Percentiles rank a stretch among this genome's conserved stretches.
Conservation (phyloP, 2,797 vertebrate genomes). For the Phataginus tricuspis region DNA sequence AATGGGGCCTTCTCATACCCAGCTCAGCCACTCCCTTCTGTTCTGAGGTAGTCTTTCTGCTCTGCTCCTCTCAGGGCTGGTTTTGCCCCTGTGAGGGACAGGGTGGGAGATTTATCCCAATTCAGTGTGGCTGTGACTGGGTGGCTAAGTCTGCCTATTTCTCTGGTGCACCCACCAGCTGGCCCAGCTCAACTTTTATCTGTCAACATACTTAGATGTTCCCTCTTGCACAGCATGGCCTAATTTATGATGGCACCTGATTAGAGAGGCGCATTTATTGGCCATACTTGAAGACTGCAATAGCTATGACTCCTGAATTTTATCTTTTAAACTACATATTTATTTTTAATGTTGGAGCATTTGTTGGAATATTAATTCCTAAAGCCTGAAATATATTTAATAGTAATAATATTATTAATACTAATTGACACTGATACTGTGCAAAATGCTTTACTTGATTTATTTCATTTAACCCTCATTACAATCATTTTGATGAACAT, state of each 20-base stretch:
- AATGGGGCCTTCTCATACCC: accelerated
- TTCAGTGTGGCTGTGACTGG: not conserved
- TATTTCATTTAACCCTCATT: not conserved
- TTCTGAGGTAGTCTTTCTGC: not conserved
- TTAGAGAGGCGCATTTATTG: not conserved
- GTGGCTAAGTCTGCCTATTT: not conserved
- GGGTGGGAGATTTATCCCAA: not conserved
- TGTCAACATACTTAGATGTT: not conserved
- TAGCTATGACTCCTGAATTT: not conserved
- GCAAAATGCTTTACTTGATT: not conserved
- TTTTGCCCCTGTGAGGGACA: not conserved
- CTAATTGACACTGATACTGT: not conserved
- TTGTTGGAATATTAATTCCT: not conserved
- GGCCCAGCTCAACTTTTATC: not conserved
- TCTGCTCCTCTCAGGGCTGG: not conserved
- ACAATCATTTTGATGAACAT: not conserved
- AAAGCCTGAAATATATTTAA: not conserved
- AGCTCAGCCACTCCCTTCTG: not conserved
- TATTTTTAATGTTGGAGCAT: not conserved
- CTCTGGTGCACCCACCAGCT: not conserved
- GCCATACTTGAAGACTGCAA: not conserved
- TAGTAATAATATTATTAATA: not conserved
- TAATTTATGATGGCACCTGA: not conserved
- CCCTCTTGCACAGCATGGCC: not conserved
- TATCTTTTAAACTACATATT: not conserved